These are phyloP conservation scores for Ageneiosus marmoratus DNA, from an alignment of 2,113 vertebrate species.

Conservation along the genomic window DNA sequence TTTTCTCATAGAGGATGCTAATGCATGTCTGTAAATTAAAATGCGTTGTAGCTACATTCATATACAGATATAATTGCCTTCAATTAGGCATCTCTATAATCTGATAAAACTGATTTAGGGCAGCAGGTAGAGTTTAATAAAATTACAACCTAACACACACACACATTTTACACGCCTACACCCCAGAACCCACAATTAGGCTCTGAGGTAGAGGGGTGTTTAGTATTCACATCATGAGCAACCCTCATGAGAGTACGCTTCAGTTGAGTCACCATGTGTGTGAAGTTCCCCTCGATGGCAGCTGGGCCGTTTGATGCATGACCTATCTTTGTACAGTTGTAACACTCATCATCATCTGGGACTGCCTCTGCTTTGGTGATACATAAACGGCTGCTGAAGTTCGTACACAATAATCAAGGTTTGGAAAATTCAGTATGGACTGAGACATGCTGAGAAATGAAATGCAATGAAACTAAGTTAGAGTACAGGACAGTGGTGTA, in stretches of 20 bases:
- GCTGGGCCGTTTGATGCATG: conserved; percentile 37
- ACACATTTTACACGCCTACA: not conserved
- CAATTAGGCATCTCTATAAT: not conserved
- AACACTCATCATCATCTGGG: conserved; percentile 27
- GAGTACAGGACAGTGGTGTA: not conserved
- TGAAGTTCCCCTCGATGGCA: conserved; percentile 3
- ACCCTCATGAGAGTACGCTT: not conserved
- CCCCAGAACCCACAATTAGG: conserved; percentile 10
- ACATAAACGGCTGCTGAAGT: not conserved
- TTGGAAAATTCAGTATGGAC: not conserved
- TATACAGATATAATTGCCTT: not conserved
- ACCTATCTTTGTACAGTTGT: conserved; percentile 38
- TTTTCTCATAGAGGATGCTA: not conserved
- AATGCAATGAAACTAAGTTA: not conserved
- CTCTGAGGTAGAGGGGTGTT: not conserved
- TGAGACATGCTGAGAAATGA: not conserved
- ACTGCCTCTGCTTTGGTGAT: not conserved
- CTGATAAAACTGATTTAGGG: not conserved
- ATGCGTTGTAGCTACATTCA: not conserved
- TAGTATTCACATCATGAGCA: conserved; percentile 40
- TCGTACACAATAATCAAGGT: not conserved
- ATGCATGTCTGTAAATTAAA: not conserved
- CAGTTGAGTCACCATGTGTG: conserved; percentile 19
- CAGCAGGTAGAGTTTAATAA: not conserved
- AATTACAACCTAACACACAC: not conserved